Percentiles rank a stretch among this genome's conserved stretches.
These are phyloP conservation scores for Apis mellifera DNA, from an alignment of 1,140 invertebrate species.

Conservation along the genomic window Amel_HAv3.1 CM009936.2:8982501-8983000, in stretches of 20 bases:
- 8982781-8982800: too few relatives aligned
- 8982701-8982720: conserved; percentile 56
- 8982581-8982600: not conserved
- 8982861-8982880: not conserved
- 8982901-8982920: not conserved
- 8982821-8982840: not conserved
- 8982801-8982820: not conserved
- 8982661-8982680: conserved; percentile 62
- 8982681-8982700: conserved; percentile 61
- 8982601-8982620: not conserved
- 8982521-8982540: conserved; percentile 31
- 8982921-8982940: not conserved
- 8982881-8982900: not conserved
- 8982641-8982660: conserved; percentile 52
- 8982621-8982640: not conserved
- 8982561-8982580: not conserved
- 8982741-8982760: conserved; percentile 9
- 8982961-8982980: not conserved
- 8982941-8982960: not conserved
- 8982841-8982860: not conserved
- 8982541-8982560: not conserved
- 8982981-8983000: too few relatives aligned
- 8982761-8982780: not conserved
- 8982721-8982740: conserved; percentile 43
- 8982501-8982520: conserved; percentile 49